Evolutionary conservation across 2,797 vertebrate genomes (phyloP).

Genomic region (Pelochelys cantorii): DNA sequence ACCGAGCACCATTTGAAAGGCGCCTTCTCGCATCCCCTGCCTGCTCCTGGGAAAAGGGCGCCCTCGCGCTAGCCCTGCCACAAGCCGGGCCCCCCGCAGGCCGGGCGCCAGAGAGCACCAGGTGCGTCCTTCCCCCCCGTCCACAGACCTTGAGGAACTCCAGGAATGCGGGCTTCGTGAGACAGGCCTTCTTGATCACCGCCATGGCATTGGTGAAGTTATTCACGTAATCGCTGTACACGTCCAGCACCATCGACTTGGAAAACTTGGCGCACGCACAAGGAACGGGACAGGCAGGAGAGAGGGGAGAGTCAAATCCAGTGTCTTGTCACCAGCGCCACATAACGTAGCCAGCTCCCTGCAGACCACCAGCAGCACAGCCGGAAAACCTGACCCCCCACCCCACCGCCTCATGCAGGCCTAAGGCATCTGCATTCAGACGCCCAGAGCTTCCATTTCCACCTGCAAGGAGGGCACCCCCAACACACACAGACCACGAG

Average conservation of each 20-base stretch:
- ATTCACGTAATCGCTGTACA: slow-evolving; percentile 97
- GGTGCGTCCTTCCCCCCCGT: fast-evolving
- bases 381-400: not conserved
- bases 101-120: no score
- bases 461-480: not conserved
- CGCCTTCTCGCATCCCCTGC: not conserved
- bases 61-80: not conserved
- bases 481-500: not conserved
- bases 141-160: slow-evolving; percentile 94
- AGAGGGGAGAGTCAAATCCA: not conserved
- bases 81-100: no score
- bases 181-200: slow-evolving; percentile 94
- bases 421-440: not conserved
- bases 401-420: no score
- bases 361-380: not conserved
- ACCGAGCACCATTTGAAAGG: not conserved
- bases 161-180: slow-evolving; percentile 94
- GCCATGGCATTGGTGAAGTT: slow-evolving; percentile 97
- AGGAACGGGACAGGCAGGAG: not conserved
- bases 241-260: slow-evolving; percentile 96
- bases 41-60: no score
- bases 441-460: not conserved
- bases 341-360: fast-evolving
- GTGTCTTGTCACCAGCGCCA: fast-evolving
- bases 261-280: slow-evolving; percentile 87